Conservation (phyloP, 2,113 vertebrate species). For the Nothoprocta perdicaria region DNA sequence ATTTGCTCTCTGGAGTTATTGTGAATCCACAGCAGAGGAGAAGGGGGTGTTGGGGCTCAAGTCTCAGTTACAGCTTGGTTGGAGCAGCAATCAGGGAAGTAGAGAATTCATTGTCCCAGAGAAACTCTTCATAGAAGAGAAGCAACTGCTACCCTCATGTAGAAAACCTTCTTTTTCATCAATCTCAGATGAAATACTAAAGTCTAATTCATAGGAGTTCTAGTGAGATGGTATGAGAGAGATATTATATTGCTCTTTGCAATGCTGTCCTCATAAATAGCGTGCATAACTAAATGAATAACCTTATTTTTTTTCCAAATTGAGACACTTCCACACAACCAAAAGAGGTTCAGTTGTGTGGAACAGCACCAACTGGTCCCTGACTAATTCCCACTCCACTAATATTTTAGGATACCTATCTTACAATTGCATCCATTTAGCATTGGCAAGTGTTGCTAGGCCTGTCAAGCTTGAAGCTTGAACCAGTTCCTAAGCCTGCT, state of each 20-base stretch:
- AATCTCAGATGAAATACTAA: background rate
- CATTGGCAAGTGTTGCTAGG: rapidly evolving
- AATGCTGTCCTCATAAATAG: background rate
- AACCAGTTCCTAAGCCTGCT: background rate
- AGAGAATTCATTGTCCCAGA: background rate
- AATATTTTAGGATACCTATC: background rate
- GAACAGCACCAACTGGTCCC: background rate
- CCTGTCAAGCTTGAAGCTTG: background rate
- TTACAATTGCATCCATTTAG: rapidly evolving
- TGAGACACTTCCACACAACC: rapidly evolving
- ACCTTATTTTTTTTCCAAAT: background rate
- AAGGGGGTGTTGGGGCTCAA: background rate
- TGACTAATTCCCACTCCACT: rapidly evolving
- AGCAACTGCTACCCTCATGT: background rate
- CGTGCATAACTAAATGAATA: background rate
- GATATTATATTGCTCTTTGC: background rate
- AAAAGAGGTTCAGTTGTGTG: rapidly evolving
- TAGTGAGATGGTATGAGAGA: background rate
- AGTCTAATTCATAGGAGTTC: background rate
- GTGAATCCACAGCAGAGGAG: background rate
- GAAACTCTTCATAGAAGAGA: background rate
- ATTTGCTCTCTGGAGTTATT: background rate
- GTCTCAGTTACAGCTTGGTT: background rate
- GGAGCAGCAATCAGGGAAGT: no score
- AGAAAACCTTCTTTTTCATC: background rate